Base-by-base conservation (phyloP, 2,888 invertebrate species). In the Dynastes maya region DNA sequence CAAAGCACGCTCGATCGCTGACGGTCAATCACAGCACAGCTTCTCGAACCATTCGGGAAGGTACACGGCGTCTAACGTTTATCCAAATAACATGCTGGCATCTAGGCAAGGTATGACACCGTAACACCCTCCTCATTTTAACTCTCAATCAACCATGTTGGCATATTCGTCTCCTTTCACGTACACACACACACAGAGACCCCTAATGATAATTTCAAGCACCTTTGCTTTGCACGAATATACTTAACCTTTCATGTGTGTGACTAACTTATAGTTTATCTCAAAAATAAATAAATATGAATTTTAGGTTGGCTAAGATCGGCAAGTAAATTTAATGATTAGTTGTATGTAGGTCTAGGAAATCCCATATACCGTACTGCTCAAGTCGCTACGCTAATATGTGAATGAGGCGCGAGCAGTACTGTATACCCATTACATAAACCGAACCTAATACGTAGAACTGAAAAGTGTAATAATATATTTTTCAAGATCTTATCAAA, bases 11-110 rank as follows among this genome's bases (percentile, higher is more conserved):
- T 95, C 96, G 80, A 92, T 96, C 83, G 96, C 96, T 80, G 96
- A 97, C 87, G 96, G 96, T 80, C 96, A 96, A 89, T 96, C 96
- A 77, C 96, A 96, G 87, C 95, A 96, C 88, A 96, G 96, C 87
- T 96, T 96, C 88, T 94, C 95, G 79, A 96, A 95, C 86, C 92
- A 93, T 85, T 95, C 96, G 64, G 94, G 93, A 84, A 92, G 96
- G 85, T 96, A 95, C 86, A 90, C 94, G 84, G 91, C 91, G 82
- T 91, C 92, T 80, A 88, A 86, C 77, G 93, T 93, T 80, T 91
- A 93, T 83, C 94, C 94, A 77, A 93, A 92, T 83, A 95, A 96
- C 89, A 92, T 96, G 85, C 92, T 95, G 84, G 94, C 94, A 86
- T 92, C 94, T 27, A 90, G 94, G 85, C 93, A 93, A 90, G 92